Conservation (phyloP, 2,888 invertebrate species). For the Portevinia maculata region DNA sequence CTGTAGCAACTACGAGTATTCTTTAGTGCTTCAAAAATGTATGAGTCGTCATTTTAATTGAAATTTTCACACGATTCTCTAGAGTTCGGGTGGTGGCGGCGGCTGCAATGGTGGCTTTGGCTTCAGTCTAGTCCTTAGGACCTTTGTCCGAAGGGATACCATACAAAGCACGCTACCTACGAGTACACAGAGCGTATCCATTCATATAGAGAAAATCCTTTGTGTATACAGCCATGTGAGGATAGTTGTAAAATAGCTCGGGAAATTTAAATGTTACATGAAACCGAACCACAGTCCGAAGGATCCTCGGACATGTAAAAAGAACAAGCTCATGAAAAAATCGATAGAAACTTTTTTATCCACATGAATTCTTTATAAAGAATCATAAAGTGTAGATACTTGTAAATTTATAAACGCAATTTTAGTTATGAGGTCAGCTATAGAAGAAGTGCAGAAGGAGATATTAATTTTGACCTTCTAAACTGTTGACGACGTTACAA, state of each 20-base stretch:
- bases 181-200: not conserved
- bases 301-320: not conserved
- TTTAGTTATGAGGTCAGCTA: not conserved
- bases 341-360: slow-evolving; percentile 3
- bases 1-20: slow-evolving; percentile 1
- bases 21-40: slow-evolving; percentile 11
- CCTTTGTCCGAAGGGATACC: not conserved
- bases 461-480: not conserved
- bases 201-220: slow-evolving; percentile 9
- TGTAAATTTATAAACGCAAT: not conserved
- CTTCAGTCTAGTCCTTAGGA: not conserved
- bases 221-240: too few relatives aligned
- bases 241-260: slow-evolving; percentile 10
- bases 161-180: not conserved
- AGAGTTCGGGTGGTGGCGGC: not conserved
- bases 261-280: slow-evolving; percentile 25
- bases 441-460: not conserved
- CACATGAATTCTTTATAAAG: not conserved
- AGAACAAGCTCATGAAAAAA: not conserved
- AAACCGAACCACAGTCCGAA: not conserved
- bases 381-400: not conserved
- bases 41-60: slow-evolving; percentile 21
- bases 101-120: not conserved
- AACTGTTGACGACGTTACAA: not conserved
- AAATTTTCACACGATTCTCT: slow-evolving; percentile 28